phyloP scores from a whole-genome alignment of 2,797 vertebrate species.

The Aythya fuligula region DNA sequence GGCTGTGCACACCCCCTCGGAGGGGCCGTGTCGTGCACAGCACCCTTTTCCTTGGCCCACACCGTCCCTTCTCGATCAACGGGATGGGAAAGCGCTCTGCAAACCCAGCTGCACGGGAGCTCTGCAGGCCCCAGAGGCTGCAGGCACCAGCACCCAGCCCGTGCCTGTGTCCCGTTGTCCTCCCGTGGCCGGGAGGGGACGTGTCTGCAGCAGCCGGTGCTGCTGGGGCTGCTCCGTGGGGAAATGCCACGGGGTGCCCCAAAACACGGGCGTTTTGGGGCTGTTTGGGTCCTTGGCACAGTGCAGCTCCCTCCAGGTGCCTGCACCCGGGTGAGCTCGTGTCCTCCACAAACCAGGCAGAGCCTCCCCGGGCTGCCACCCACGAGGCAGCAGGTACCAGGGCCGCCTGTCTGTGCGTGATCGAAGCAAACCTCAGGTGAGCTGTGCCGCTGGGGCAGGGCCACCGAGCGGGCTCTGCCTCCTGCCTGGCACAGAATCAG shows the following conservation, averaged over 20 bases:
- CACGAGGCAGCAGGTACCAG: too few species aligned
- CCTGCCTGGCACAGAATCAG: not conserved
- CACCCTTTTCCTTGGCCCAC: not conserved
- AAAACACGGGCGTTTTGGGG: not conserved
- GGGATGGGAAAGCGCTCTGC: not conserved
- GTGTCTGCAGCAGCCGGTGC: not conserved
- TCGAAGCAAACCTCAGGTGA: not conserved
- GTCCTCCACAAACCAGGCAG: not conserved
- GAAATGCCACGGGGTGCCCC: fast-evolving
- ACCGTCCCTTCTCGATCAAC: not conserved
- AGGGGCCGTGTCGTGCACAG: not conserved
- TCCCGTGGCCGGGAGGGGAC: not conserved
- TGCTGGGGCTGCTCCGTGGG: not conserved
- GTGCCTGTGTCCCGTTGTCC: not conserved
- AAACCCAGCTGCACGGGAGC: not conserved
- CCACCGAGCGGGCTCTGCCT: not conserved
- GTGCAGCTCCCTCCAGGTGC: not conserved
- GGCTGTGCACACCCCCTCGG: too few species aligned
- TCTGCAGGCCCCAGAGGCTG: not conserved
- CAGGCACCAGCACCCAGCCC: not conserved
- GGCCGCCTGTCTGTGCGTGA: not conserved
- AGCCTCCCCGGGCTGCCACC: fast-evolving
- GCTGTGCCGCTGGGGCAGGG: not conserved
- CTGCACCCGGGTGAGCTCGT: not conserved
- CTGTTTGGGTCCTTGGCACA: not conserved